These are phyloP conservation scores for Alligator mississippiensis DNA, from an alignment of 2,113 vertebrate species.

Conservation along the genomic window DNA sequence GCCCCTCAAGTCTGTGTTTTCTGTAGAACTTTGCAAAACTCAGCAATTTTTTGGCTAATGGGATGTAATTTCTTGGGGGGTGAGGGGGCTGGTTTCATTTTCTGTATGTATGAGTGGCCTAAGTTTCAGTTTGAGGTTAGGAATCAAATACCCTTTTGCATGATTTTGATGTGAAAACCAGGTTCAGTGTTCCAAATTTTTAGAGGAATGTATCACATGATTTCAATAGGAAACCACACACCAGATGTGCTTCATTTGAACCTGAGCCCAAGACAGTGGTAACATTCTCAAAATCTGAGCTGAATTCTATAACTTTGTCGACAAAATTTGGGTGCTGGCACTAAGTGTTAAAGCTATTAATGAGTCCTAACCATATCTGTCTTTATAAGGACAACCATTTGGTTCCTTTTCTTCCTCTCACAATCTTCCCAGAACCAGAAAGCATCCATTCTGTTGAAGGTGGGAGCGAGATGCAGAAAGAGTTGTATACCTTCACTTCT, in stretches of 20 bases:
- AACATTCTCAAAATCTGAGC: background rate
- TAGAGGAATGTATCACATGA: background rate
- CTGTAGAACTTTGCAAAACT: background rate
- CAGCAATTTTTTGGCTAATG: background rate
- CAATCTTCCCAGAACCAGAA: background rate
- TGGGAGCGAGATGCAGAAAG: too few relatives aligned
- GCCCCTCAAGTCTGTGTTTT: background rate
- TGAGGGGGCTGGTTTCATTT: background rate
- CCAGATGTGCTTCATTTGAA: background rate
- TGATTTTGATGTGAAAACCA: too few relatives aligned
- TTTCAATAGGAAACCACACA: background rate
- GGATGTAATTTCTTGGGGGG: background rate
- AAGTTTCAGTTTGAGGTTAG: background rate
- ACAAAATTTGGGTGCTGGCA: background rate
- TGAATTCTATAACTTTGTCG: background rate
- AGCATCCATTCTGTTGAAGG: too few relatives aligned
- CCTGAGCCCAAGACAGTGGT: accelerated
- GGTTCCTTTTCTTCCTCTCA: background rate
- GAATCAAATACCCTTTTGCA: background rate
- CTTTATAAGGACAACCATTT: background rate
- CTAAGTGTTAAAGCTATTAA: conserved; percentile 32
- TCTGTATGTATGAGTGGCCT: background rate
- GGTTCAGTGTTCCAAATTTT: too few relatives aligned
- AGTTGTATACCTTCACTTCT: background rate
- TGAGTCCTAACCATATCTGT: background rate